These are phyloP conservation scores for Lytechinus variegatus DNA, from an alignment of 35 echinoderm and acorn worm species.

Conservation along the genomic window DNA sequence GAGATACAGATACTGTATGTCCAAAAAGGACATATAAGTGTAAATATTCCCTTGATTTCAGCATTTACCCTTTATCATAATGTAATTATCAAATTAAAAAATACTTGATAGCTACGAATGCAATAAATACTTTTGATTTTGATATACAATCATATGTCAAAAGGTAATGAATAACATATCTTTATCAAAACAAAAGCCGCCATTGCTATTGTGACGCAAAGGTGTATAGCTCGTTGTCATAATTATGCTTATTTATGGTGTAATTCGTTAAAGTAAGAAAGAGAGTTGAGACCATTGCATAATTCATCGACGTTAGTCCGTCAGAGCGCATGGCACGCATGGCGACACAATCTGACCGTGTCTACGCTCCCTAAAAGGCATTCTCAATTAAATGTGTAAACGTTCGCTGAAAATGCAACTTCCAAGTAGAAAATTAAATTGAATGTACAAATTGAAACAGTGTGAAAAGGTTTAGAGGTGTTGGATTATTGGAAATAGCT, in stretches of 20 bases:
- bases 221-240: neutral
- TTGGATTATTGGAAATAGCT: neutral
- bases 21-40: neutral
- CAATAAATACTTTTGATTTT: neutral
- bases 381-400: neutral
- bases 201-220: neutral
- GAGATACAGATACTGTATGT: too few relatives aligned
- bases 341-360: neutral
- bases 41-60: neutral
- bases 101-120: too few relatives aligned
- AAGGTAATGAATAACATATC: neutral
- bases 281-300: neutral
- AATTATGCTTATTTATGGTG: too few relatives aligned
- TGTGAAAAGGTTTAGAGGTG: neutral
- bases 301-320: neutral
- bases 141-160: neutral
- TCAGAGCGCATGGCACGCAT: neutral
- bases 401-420: neutral
- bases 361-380: neutral
- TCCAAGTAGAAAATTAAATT: neutral
- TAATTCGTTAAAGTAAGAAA: neutral
- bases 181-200: neutral
- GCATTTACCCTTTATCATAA: neutral
- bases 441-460: neutral
- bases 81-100: too few relatives aligned